Percentiles rank a stretch among this genome's conserved stretches.
phyloP scores from a whole-genome alignment of 1,140 invertebrate species.

The Papilio machaon region DNA sequence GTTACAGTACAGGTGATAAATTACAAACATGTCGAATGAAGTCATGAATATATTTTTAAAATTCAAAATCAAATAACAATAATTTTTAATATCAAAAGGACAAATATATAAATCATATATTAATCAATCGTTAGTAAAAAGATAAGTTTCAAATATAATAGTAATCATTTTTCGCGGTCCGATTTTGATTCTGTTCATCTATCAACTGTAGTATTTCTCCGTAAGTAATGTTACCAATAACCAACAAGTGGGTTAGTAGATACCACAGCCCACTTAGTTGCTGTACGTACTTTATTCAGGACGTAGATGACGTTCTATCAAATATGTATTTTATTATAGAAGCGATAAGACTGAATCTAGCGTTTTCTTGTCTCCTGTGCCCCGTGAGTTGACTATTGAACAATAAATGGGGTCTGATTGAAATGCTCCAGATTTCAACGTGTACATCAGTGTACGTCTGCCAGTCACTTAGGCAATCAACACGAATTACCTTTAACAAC shows the following conservation, averaged over 20 bases:
- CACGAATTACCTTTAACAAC: slow-evolving; percentile 35
- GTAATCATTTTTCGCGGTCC: not conserved
- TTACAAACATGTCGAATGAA: too few species aligned
- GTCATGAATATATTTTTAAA: not conserved
- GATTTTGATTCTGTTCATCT: not conserved
- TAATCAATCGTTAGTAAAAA: not conserved
- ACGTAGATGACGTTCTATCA: not conserved
- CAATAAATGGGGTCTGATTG: slow-evolving; percentile 66
- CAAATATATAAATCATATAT: not conserved
- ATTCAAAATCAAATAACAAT: not conserved
- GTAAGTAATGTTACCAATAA: slow-evolving; percentile 19
- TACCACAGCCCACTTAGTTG: slow-evolving; percentile 29
- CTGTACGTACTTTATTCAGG: slow-evolving; percentile 29
- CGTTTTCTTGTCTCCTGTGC: not conserved
- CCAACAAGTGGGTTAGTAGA: slow-evolving; percentile 32
- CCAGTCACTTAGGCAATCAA: slow-evolving; percentile 39
- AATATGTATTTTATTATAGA: slow-evolving; percentile 6
- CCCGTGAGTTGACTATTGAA: slow-evolving; percentile 43
- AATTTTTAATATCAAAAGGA: not conserved
- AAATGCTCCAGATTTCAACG: slow-evolving; percentile 69
- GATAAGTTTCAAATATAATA: not conserved
- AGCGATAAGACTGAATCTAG: not conserved
- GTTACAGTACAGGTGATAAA: too few species aligned
- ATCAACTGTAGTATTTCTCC: slow-evolving; percentile 18
- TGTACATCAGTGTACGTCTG: slow-evolving; percentile 42